Evolutionary conservation across 2,888 invertebrate species (phyloP), one percentile per base, ranked within the genome.

Genomic region (Agonopterix heracliana): DNA sequence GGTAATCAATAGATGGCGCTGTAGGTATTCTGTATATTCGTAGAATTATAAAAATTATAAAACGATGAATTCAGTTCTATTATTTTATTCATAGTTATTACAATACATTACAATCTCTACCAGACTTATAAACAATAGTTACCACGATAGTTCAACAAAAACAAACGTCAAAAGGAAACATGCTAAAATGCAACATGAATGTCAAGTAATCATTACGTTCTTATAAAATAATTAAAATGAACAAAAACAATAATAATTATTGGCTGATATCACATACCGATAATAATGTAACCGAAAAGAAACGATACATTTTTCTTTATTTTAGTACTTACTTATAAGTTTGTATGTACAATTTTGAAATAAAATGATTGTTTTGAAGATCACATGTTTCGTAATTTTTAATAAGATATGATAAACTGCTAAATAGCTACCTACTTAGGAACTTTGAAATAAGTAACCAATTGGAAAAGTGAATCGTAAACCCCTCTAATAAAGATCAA

Each of bases 61-160:
- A 17, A 17, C 17, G 1, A 26, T 26, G 38, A 38, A 38, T 38
- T n/a, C n/a, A n/a, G 9, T n/a, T 38, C 38, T 38, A 38, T 73
- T 56, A 66, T 66, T 78, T 81, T 76, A 81, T 73, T 79, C 55
- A 70, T 73, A 65, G 57, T 75, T 74, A 78, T 76, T 75, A 81
- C 75, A 74, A 71, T 76, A 78, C 73, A 71, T 68, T 70, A 74
- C 66, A 66, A 68, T 52, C 53, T 50, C 57, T 52, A 54, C 41
- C 9, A 11, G 5, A 41, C 41, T 41, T n/a, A 9, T 55, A 64
- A 63, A 67, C 17, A 40, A 43, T 51, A 48, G n/a, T 46, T 64
- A 74, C 67, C 66, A 68, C 63, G 57, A 69, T 61, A 66, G 55
- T 64, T 66, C 66, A 74, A 71, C 71, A 72, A 68, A 70, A 65